Evolutionary conservation across 2,888 invertebrate species (phyloP).

Genomic region (Idaea aversata): DNA sequence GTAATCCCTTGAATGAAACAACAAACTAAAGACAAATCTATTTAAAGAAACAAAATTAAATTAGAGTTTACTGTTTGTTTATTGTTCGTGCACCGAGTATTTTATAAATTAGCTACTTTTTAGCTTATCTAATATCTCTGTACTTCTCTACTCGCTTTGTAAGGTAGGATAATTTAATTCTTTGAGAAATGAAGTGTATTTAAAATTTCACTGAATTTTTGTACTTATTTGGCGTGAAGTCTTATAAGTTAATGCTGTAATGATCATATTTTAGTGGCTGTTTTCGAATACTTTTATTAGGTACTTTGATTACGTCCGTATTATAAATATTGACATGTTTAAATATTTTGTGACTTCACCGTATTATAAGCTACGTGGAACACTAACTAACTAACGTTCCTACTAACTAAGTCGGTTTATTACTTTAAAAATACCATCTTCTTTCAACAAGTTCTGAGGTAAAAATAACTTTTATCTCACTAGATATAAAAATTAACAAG

Average conservation of each 20-base stretch:
- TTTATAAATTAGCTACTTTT: conserved; percentile 40
- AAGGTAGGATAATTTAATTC: conserved; percentile 47
- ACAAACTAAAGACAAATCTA: no score
- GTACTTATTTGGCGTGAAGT: conserved; percentile 34
- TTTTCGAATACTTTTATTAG: not conserved
- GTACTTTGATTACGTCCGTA: not conserved
- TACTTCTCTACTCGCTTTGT: conserved; percentile 39
- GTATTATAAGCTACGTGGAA: no score
- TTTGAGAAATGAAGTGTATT: conserved; percentile 43
- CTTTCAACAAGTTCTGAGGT: no score
- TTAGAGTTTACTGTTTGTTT: conserved; percentile 27
- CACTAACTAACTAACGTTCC: no score
- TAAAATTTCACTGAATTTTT: conserved; percentile 48
- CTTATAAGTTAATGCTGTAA: not conserved
- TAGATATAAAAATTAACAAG: not conserved
- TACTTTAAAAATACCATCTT: no score
- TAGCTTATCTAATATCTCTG: conserved; percentile 41
- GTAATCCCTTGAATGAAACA: no score
- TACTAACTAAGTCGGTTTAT: no score
- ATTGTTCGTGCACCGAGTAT: conserved; percentile 28
- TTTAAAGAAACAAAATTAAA: conserved; percentile 28
- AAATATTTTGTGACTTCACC: no score
- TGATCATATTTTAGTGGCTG: not conserved
- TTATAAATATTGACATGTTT: no score
- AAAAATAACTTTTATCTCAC: no score